Percentiles rank a stretch among this genome's conserved stretches.
Evolutionary conservation across 23 tunicate species (phyloP).

Genomic region (Halocynthia aurantium): DNA sequence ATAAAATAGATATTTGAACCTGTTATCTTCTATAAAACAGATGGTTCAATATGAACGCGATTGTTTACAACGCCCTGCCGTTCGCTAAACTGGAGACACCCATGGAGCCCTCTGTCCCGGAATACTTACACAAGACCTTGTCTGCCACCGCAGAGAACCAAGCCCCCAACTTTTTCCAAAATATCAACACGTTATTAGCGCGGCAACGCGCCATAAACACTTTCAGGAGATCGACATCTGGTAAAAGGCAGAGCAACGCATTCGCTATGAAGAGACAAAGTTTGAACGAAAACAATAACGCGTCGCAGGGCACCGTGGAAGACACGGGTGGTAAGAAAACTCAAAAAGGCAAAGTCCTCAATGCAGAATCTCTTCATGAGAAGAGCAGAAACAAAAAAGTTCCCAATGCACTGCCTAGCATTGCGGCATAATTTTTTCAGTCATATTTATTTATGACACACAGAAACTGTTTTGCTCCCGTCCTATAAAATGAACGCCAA

Average conservation of each 20-base stretch:
- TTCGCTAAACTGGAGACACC: slow-evolving; percentile 29
- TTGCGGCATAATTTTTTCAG: background rate
- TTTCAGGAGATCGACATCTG: too few species aligned
- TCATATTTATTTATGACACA: background rate
- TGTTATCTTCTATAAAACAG: slow-evolving; percentile 9
- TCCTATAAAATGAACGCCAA: too few species aligned
- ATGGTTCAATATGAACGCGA: slow-evolving; percentile 60
- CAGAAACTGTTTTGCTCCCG: too few species aligned
- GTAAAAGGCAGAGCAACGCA: too few species aligned
- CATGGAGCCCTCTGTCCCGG: slow-evolving; percentile 16
- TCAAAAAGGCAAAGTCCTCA: background rate
- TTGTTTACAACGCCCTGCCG: slow-evolving; percentile 54
- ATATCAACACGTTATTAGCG: too few species aligned
- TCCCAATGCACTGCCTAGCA: background rate
- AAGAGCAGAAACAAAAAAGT: background rate
- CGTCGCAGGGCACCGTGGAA: too few species aligned
- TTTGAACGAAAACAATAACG: too few species aligned
- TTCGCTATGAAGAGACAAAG: too few species aligned
- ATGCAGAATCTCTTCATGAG: too few species aligned
- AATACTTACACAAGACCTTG: background rate
- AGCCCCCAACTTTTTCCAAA: too few species aligned
- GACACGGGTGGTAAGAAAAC: background rate
- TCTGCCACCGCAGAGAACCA: background rate
- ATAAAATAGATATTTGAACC: too few species aligned
- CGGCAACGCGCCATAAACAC: too few species aligned